phyloP scores from a whole-genome alignment of 2,113 vertebrate species.

The Elachura formosa region DNA sequence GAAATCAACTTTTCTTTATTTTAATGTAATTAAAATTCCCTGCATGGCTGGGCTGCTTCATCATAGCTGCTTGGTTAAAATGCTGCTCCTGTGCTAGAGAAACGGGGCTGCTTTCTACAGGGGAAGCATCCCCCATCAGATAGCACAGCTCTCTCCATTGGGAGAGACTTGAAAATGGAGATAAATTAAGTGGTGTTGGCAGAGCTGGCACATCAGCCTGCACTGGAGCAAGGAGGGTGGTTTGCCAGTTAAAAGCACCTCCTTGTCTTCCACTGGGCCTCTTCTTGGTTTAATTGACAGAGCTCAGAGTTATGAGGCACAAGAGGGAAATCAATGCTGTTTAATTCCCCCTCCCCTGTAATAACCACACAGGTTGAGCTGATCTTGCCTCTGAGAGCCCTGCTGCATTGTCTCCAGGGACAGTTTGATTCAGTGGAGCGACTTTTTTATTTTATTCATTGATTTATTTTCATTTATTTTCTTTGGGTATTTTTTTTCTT shows the following conservation, averaged over 20 bases:
- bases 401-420: neutral
- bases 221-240: neutral
- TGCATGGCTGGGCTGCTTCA: neutral
- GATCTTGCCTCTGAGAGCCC: neutral
- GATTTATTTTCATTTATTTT: neutral
- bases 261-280: constrained; percentile 15
- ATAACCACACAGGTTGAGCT: neutral
- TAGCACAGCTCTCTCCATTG: neutral
- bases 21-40: constrained; percentile 30
- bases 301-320: constrained; percentile 14
- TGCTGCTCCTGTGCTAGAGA: neutral
- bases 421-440: neutral
- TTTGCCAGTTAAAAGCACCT: neutral
- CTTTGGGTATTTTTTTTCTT: neutral
- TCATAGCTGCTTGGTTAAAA: neutral
- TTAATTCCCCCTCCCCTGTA: neutral
- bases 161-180: neutral
- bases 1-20: constrained; percentile 14
- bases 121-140: neutral
- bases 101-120: accelerated
- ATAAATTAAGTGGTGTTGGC: neutral
- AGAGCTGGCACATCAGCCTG: neutral
- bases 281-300: constrained; percentile 59
- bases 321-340: constrained; percentile 39
- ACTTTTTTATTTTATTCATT: neutral